Percentiles rank a stretch among this genome's conserved stretches.
Conservation (phyloP, 2,113 vertebrate genomes). For the Manacus vitellinus region DNA sequence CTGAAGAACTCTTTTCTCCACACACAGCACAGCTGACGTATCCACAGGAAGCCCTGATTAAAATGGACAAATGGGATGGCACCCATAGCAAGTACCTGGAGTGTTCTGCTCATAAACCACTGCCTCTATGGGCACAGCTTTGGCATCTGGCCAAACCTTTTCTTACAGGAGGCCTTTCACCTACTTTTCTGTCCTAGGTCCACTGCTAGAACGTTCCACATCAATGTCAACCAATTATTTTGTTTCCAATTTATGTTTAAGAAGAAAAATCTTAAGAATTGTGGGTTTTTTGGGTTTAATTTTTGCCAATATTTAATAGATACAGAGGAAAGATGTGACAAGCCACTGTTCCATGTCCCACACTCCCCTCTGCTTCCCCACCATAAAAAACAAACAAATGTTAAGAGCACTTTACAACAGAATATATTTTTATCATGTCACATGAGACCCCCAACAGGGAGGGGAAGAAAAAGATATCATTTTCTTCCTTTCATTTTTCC, state of each 20-base stretch:
- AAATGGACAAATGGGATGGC: background rate
- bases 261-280: too few relatives aligned
- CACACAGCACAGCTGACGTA: background rate
- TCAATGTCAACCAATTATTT: background rate
- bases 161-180: background rate
- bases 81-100: background rate
- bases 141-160: background rate
- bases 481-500: background rate
- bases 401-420: background rate
- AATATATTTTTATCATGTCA: background rate
- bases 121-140: background rate
- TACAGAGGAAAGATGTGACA: background rate
- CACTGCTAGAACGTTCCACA: background rate
- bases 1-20: background rate
- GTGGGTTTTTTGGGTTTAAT: background rate
- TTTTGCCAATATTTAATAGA: background rate
- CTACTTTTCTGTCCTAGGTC: background rate
- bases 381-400: background rate
- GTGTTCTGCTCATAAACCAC: accelerated
- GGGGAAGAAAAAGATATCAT: accelerated
- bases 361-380: background rate
- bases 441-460: background rate
- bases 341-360: background rate
- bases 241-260: background rate
- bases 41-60: background rate